Percentiles rank a stretch among this genome's conserved stretches.
phyloP scores from a whole-genome alignment of 2,797 vertebrate genomes.

The Macropodus opercularis region DNA sequence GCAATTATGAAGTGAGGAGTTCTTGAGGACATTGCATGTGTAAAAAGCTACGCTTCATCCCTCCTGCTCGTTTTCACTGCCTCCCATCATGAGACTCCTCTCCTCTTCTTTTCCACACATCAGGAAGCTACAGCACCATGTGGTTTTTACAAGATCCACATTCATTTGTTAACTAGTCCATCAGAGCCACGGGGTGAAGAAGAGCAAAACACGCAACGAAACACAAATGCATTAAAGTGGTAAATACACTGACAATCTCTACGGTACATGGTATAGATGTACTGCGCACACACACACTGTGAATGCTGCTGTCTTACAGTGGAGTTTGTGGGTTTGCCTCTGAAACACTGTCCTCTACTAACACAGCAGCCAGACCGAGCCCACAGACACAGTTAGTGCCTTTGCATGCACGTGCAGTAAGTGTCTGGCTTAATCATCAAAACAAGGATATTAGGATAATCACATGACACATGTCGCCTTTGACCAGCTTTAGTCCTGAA shows the following conservation, averaged over 20 bases:
- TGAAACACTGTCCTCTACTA: constrained; percentile 48
- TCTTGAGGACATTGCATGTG: constrained; percentile 35
- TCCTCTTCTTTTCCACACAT: constrained; percentile 8
- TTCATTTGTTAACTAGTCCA: constrained; percentile 68
- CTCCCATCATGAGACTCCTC: constrained; percentile 27
- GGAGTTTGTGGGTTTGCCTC: constrained; percentile 52
- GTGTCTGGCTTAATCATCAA: constrained; percentile 36
- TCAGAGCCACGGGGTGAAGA: constrained; percentile 43
- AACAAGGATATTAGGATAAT: constrained; percentile 30
- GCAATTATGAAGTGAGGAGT: constrained; percentile 5
- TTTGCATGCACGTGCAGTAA: constrained; percentile 3
- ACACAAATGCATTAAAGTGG: neutral
- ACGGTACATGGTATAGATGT: too few relatives aligned
- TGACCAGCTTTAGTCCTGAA: constrained; percentile 30
- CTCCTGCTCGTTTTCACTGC: constrained; percentile 27
- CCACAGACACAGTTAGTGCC: constrained; percentile 7
- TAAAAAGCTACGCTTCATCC: constrained; percentile 30
- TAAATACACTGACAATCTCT: neutral
- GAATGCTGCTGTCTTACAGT: constrained; percentile 44
- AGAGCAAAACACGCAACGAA: constrained; percentile 1
- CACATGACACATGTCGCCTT: constrained; percentile 16
- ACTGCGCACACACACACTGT: constrained; percentile 8
- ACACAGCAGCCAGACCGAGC: constrained; percentile 21
- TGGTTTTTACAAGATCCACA: constrained; percentile 65
- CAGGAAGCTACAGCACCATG: constrained; percentile 51